Conservation (phyloP, 2,113 vertebrate species). For the Lates calcarifer region DNA sequence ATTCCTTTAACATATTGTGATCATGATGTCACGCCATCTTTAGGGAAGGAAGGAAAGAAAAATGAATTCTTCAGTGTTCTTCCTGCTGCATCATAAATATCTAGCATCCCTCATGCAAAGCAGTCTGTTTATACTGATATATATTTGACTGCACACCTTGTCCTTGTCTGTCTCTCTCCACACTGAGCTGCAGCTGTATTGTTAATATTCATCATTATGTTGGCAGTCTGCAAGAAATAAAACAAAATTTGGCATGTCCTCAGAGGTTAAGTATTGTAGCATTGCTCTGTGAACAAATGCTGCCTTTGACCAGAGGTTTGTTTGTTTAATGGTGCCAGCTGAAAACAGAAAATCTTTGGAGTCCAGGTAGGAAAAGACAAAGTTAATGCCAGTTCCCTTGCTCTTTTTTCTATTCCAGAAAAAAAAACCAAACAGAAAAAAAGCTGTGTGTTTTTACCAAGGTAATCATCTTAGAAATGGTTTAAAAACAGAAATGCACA, state of each 20-base stretch:
- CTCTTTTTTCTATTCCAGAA: not conserved
- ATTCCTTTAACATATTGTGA: not conserved
- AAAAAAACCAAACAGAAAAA: not conserved
- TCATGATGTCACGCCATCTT: slow-evolving; percentile 12
- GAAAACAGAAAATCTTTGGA: not conserved
- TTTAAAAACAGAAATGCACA: not conserved
- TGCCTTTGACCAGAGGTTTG: not conserved
- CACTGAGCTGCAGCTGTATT: not conserved
- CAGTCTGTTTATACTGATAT: not conserved
- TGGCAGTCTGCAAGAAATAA: not conserved
- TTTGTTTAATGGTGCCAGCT: not conserved
- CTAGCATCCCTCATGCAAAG: not conserved
- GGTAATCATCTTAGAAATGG: not conserved
- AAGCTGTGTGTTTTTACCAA: not conserved
- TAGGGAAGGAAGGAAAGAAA: not conserved
- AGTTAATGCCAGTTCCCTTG: not conserved
- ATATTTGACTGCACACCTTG: not conserved
- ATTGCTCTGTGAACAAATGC: not conserved
- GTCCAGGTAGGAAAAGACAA: not conserved
- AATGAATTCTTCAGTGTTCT: not conserved
- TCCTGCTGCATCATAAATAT: slow-evolving; percentile 10
- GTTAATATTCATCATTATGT: slow-evolving; percentile 17
- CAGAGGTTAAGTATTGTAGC: not conserved
- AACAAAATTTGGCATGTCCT: slow-evolving; percentile 10
- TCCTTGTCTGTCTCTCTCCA: slow-evolving; percentile 6